Base-by-base conservation (phyloP, 2,888 invertebrate genomes). In the Sturmia bella region DNA sequence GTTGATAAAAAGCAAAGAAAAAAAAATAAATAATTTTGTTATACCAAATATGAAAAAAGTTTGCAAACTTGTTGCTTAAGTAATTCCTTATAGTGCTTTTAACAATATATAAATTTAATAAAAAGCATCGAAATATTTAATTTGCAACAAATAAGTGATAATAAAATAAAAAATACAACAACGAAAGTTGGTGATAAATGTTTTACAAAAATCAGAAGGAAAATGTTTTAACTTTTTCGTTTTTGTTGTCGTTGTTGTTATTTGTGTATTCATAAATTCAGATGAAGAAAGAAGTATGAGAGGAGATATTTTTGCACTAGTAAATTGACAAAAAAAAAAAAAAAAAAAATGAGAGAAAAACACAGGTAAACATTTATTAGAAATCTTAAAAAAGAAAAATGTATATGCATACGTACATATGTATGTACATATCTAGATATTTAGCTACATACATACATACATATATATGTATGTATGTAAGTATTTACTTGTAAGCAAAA, bases 1-100 rank as follows among this genome's bases (percentile, higher is more conserved):
- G 27, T 41, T 68, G 41, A 63, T 57, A 73, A 72, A 76, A 64
- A 70, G 9, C 63, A 73, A 59, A 11, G 66, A 68, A 15, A 43
- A 17, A 56, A 69, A 73, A 59, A 12, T 68, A 69, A 56, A 15
- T 50, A 17, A 56, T 68, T 63, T 50, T 43, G 57, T 57, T 27
- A 57, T 70, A 48, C 27, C 56, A 50, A 78, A 76, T 56, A 64
- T 70, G 57, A 74, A 63, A 80, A 64, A 70, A 52, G 50, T 74
- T 68, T 74, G 50, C 61, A 72, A 73, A 81, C 76, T 77, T 81
- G 81, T 81, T 81, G 81, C 81, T 73, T 69, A 77, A 37, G 73
- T 56, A 57, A 63, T 56, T 27, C 19, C 24, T 45, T 48, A 48
- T 32, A 32, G 9, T 32, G 32, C 6, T 32, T 32, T 61, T 52